Conservation (phyloP, 2,797 vertebrate species). For the Euthynnus affinis region DNA sequence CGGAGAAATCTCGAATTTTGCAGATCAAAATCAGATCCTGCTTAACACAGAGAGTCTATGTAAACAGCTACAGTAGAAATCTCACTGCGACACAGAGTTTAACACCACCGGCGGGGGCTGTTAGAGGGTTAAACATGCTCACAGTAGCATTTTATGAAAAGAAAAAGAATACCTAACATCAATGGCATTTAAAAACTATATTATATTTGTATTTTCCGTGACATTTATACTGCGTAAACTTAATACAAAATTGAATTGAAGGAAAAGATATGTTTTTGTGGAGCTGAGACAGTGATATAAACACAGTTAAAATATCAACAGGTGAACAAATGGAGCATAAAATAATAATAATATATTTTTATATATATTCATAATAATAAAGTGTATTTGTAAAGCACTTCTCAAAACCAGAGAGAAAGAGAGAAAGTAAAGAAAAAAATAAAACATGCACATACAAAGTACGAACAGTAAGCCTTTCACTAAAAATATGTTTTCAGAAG, state of each 20-base stretch:
- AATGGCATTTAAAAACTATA: not conserved
- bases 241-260: not conserved
- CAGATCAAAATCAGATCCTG: not conserved
- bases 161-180: not conserved
- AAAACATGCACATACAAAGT: not conserved
- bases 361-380: not conserved
- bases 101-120: constrained; percentile 18
- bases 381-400: not conserved
- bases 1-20: constrained; percentile 7
- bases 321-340: not conserved
- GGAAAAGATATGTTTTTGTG: not conserved
- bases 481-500: not conserved
- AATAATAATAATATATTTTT: not conserved
- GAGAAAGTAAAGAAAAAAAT: not conserved
- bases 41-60: not conserved
- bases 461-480: not conserved
- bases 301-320: constrained; percentile 11
- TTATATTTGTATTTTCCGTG: not conserved
- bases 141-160: not conserved
- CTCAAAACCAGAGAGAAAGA: not conserved
- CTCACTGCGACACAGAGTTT: not conserved
- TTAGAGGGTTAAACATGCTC: not conserved
- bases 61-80: constrained; percentile 2
- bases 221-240: not conserved
- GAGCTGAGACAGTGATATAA: not conserved